These are phyloP conservation scores for Mola mola DNA, from an alignment of 2,113 vertebrate species.

Conservation along the genomic window DNA sequence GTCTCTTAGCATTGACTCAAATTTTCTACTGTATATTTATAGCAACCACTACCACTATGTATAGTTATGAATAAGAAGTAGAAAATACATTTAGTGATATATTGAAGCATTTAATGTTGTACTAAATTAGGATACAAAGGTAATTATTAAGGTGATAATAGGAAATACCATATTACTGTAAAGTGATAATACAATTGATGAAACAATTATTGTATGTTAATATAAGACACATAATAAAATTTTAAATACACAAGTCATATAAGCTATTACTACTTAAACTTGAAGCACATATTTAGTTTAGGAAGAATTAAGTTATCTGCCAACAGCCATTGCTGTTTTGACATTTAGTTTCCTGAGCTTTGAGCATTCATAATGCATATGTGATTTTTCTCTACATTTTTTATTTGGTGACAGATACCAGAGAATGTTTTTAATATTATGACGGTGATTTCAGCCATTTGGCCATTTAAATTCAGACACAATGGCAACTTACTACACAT, in stretches of 20 bases:
- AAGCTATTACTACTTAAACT: not conserved
- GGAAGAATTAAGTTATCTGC: no score
- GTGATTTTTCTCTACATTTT: not conserved
- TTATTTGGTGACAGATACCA: not conserved
- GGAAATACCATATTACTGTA: no score
- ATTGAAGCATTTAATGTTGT: no score
- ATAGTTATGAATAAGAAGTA: no score
- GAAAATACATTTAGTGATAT: no score
- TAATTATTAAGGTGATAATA: no score
- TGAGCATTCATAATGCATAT: no score
- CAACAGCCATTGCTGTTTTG: not conserved
- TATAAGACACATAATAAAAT: not conserved
- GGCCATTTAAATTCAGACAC: not conserved
- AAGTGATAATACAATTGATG: no score
- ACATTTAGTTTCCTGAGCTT: not conserved
- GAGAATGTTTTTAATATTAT: not conserved
- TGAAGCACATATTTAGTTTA: not conserved
- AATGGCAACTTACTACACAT: not conserved
- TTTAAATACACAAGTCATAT: not conserved
- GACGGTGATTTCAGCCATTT: not conserved
- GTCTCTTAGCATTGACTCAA: no score
- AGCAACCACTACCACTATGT: no score
- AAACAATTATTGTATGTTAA: not conserved
- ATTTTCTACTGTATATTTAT: no score
- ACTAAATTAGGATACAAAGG: no score